These are phyloP conservation scores for Hippopotamus amphibius DNA, from an alignment of 2,113 vertebrate genomes.

Conservation along the genomic window DNA sequence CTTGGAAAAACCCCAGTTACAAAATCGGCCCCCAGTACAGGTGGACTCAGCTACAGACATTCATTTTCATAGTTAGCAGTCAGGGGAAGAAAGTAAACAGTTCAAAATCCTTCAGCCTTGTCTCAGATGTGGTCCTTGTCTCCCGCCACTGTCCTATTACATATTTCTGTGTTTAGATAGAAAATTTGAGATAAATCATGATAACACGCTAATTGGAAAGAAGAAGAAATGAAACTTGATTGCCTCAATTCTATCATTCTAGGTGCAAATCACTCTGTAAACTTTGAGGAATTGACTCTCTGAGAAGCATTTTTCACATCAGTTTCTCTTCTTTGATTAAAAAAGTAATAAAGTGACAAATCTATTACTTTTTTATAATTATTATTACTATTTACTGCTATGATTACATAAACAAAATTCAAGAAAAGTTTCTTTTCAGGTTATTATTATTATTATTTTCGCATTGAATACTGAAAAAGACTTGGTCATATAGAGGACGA, in stretches of 20 bases:
- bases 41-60: no score
- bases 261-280: not conserved
- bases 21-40: fast-evolving
- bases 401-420: not conserved
- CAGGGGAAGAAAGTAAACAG: not conserved
- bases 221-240: not conserved
- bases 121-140: not conserved
- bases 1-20: not conserved
- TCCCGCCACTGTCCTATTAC: fast-evolving
- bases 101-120: not conserved
- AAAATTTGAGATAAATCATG: not conserved
- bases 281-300: not conserved
- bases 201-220: not conserved
- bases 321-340: not conserved
- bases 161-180: not conserved
- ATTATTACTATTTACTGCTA: not conserved
- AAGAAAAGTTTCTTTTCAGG: not conserved
- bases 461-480: not conserved
- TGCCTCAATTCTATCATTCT: not conserved
- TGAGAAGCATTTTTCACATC: not conserved
- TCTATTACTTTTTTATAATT: not conserved
- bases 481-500: not conserved
- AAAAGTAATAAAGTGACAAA: not conserved
- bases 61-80: not conserved
- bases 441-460: not conserved